Conservation (phyloP, 2,113 vertebrate species). For the cat (Felis catus) region DNA sequence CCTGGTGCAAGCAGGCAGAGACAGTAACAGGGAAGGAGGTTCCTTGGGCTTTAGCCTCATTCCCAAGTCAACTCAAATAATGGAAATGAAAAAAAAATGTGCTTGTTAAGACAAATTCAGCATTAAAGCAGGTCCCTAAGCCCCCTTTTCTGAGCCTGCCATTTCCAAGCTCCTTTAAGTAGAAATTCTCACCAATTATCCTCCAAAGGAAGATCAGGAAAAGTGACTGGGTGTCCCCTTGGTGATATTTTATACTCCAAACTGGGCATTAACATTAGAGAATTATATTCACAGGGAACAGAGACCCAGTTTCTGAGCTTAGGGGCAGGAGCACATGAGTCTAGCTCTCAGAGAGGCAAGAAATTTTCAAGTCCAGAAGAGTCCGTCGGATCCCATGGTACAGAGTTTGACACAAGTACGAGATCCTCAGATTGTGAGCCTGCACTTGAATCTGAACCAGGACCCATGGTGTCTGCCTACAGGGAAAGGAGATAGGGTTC, state of each 20-base stretch:
- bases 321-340: not conserved
- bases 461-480: fast-evolving
- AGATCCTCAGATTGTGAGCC: not conserved
- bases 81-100: not conserved
- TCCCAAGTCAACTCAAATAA: not conserved
- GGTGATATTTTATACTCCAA: not conserved
- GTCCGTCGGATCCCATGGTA: not conserved
- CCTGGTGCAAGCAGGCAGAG: not conserved
- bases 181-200: not conserved
- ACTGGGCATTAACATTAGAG: not conserved
- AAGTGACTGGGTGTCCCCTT: not conserved
- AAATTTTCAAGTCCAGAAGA: not conserved
- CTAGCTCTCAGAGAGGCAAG: not conserved
- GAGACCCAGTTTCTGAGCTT: not conserved
- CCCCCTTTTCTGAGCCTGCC: not conserved
- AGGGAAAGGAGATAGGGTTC: not conserved
- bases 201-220: not conserved
- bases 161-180: not conserved
- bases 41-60: not conserved
- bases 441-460: not conserved
- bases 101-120: not conserved
- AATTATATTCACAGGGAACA: not conserved
- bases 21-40: no score
- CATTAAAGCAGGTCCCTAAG: not conserved
- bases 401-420: not conserved